Evolutionary conservation across 1,140 invertebrate genomes (phyloP).

Genomic region (Pollicipes pollicipes): DNA sequence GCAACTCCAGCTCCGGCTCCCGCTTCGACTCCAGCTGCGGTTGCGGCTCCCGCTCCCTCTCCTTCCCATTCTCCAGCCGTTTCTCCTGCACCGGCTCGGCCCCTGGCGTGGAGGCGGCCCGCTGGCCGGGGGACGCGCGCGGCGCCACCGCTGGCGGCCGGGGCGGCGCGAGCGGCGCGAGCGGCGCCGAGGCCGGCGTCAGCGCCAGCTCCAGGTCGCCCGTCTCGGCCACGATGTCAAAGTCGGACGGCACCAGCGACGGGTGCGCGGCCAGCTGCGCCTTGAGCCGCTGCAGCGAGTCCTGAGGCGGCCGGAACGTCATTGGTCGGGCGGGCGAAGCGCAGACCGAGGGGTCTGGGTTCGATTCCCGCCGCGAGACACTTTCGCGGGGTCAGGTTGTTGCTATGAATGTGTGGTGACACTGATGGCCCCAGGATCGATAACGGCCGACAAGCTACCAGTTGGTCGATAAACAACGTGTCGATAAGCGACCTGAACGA

Average conservation of each 20-base stretch:
- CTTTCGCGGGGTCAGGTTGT: too few relatives aligned
- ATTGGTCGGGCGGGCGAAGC: too few relatives aligned
- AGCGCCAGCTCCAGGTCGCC: slow-evolving; percentile 39
- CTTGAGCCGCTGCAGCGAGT: slow-evolving; percentile 23
- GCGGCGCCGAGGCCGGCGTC: slow-evolving; percentile 23
- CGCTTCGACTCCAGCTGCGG: not conserved
- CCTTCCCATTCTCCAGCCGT: not conserved
- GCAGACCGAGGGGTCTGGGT: too few relatives aligned
- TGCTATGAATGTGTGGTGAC: too few relatives aligned
- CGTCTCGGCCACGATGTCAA: slow-evolving; percentile 54
- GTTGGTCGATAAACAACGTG: too few relatives aligned
- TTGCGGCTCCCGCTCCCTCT: not conserved
- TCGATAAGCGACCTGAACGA: too few relatives aligned
- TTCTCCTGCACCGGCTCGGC: not conserved
- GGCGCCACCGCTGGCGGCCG: not conserved
- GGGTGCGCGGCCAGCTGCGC: slow-evolving; percentile 41
- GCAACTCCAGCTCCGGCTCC: not conserved
- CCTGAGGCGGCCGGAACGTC: too few relatives aligned
- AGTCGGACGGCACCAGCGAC: slow-evolving; percentile 74
- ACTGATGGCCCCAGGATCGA: too few relatives aligned
- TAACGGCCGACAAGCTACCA: too few relatives aligned
- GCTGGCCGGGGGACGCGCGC: not conserved
- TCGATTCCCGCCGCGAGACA: too few relatives aligned
- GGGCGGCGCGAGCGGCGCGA: not conserved
- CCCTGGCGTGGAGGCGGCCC: not conserved